Base-by-base conservation (phyloP, 2,797 vertebrate genomes). In the Thunnus albacares region DNA sequence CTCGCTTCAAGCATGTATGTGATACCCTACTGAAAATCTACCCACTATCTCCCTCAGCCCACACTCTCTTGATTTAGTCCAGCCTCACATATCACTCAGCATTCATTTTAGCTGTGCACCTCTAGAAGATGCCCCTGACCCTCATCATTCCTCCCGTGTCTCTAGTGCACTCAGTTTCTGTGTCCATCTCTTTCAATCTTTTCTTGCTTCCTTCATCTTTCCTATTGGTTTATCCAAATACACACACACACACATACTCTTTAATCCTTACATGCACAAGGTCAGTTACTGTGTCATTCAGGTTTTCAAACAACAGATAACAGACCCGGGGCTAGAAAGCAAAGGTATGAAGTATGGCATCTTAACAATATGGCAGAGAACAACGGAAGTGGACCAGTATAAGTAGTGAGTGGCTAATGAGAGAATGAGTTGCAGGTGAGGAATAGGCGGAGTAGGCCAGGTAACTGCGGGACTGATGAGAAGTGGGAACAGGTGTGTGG, bases 21-120 rank as follows among this genome's bases (percentile, higher is more conserved):
- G 52, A 62, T 45, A 58, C 72, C 69, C 61, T n/a, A 14, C n/a
- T 30, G 45, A n/a, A 79, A 76, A 41, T 68, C 51, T 28, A 30
- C 11, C 60, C 15, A 33, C 57, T 13, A 8, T 61, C 28, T 56
- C 35, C 55, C 41, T 26, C 24, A 43, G 58, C 45, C 26, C 18
- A 20, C 22, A 20, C 8, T 57, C 12, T 56, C 33, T 43, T 24
- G 14, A 24, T 35, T 58, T 33, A 35, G 28, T 62, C 24, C 7
- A 28, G 28, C 41, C 41, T 43, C 14, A 11, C 41, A 43, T 30
- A 33, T 61, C 45, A 22, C 30, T 68, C 26, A 24, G 9, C 52
- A 49, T 51, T 75, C 7, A 53, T 60, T 52, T 43, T 10, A 14
- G 12, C 45, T 45, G 38, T 58, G 8, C 56, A 66, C 47, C 28